phyloP scores from a whole-genome alignment of 1,140 invertebrate genomes.

The Neomicropteryx cornuta region DNA sequence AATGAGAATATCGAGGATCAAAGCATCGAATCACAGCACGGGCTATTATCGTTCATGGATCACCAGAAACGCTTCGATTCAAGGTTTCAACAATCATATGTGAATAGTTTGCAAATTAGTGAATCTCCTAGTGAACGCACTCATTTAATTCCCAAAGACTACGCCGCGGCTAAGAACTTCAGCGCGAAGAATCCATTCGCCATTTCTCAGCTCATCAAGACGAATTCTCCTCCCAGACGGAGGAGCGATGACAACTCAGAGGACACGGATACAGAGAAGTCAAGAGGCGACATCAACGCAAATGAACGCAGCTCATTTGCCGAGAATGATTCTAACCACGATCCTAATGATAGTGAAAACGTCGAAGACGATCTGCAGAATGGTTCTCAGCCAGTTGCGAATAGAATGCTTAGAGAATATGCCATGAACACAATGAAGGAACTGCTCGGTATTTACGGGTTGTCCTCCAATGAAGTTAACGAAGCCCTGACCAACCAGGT shows the following conservation, averaged over 20 bases:
- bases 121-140: too few species aligned
- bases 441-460: slow-evolving; percentile 58
- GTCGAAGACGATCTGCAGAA: slow-evolving; percentile 26
- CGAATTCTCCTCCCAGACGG: slow-evolving; percentile 38
- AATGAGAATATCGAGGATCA: slow-evolving; percentile 36
- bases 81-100: slow-evolving; percentile 37
- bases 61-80: too few species aligned
- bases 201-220: slow-evolving; percentile 41
- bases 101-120: slow-evolving; percentile 36
- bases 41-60: too few species aligned
- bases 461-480: slow-evolving; percentile 47
- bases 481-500: slow-evolving; percentile 46
- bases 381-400: slow-evolving; percentile 29
- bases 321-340: slow-evolving; percentile 26
- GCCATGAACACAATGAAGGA: slow-evolving; percentile 67
- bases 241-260: slow-evolving; percentile 33
- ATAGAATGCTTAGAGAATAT: slow-evolving; percentile 50
- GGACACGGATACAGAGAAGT: slow-evolving; percentile 28
- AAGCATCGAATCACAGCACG: slow-evolving; percentile 35
- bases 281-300: slow-evolving; percentile 28
- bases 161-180: slow-evolving; percentile 36
- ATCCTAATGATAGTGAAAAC: slow-evolving; percentile 18
- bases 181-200: slow-evolving; percentile 43
- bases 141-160: too few species aligned
- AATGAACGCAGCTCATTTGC: too few species aligned